Evolutionary conservation across 1,140 invertebrate genomes (phyloP).

Genomic region (Parapsyche elsis): DNA sequence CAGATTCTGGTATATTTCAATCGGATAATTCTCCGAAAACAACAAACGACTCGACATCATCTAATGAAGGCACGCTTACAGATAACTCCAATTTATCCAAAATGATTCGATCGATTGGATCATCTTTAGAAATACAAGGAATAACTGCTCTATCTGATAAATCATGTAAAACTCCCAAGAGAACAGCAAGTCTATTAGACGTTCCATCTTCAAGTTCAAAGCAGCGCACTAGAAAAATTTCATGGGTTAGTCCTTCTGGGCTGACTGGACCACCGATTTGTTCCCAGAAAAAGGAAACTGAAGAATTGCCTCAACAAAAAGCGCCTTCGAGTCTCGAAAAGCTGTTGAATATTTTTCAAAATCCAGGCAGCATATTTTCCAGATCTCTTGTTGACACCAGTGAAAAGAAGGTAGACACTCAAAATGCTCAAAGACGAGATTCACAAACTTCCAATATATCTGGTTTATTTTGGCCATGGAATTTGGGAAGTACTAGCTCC

Average conservation of each 20-base stretch:
- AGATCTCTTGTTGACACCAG: slow-evolving; percentile 59
- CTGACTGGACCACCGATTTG: slow-evolving; percentile 56
- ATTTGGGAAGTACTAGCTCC: slow-evolving; percentile 51
- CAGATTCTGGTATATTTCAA: slow-evolving; percentile 64
- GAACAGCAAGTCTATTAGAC: slow-evolving; percentile 63
- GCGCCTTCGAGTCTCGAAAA: slow-evolving; percentile 68
- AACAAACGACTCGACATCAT: slow-evolving; percentile 59
- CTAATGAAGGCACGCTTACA: slow-evolving; percentile 66
- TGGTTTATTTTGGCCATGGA: slow-evolving; percentile 66
- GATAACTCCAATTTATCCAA: slow-evolving; percentile 61
- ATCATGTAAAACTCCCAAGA: slow-evolving; percentile 57
- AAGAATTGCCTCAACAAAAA: slow-evolving; percentile 59
- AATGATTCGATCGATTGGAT: slow-evolving; percentile 30
- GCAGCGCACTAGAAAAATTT: slow-evolving; percentile 67
- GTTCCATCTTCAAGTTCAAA: slow-evolving; percentile 63
- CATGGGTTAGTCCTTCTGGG: slow-evolving; percentile 67
- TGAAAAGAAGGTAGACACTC: slow-evolving; percentile 59
- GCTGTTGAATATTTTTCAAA: slow-evolving; percentile 68
- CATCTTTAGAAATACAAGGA: slow-evolving; percentile 42
- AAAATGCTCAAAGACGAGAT: slow-evolving; percentile 45
- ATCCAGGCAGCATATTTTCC: slow-evolving; percentile 67
- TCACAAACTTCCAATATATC: slow-evolving; percentile 57
- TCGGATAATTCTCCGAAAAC: slow-evolving; percentile 62
- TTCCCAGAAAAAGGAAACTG: slow-evolving; percentile 57
- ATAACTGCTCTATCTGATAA: slow-evolving; percentile 32